Conservation (phyloP, 1,140 invertebrate genomes). For the Heliconius himera region DNA sequence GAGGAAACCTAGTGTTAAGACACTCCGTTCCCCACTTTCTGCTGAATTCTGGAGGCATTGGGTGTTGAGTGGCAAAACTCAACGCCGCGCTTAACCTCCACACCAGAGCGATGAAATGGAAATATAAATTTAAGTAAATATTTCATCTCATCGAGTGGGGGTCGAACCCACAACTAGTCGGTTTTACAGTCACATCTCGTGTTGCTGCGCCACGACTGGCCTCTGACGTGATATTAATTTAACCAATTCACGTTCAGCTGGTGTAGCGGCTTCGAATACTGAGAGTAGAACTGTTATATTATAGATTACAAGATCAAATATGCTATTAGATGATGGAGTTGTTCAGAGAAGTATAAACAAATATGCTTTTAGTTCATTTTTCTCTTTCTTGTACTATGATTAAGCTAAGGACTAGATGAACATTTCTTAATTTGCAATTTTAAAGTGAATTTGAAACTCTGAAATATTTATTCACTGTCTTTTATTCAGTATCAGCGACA, state of each 20-base stretch:
- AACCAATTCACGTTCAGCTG: neutral
- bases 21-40: no score
- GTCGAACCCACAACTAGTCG: no score
- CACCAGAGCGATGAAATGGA: no score
- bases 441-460: neutral
- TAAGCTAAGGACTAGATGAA: neutral
- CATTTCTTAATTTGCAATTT: neutral
- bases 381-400: neutral
- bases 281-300: neutral
- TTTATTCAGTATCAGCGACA: neutral
- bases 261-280: neutral
- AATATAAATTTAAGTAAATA: no score
- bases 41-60: no score
- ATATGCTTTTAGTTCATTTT: neutral
- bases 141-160: no score
- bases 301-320: neutral
- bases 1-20: no score
- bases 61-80: no score
- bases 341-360: neutral
- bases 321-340: neutral
- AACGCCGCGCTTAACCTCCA: no score
- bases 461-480: neutral
- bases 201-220: no score
- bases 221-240: constrained; percentile 10
- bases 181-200: no score